phyloP scores from a whole-genome alignment of 2,888 invertebrate species.

The Metacarcinus magister region DNA sequence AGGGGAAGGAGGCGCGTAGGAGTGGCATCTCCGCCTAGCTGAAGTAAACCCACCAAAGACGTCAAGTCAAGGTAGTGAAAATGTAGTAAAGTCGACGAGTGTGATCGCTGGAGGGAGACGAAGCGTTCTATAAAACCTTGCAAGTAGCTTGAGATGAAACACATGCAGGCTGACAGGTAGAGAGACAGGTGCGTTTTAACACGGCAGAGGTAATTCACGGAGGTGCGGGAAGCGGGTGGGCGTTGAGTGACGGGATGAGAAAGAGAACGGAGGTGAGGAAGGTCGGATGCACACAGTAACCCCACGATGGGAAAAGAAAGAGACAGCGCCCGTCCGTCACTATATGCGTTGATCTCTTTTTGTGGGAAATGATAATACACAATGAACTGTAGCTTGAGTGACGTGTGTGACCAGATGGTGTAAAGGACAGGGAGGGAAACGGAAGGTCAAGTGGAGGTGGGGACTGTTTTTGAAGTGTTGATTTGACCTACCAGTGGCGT shows the following conservation, averaged over 20 bases:
- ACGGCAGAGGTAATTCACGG: constrained; percentile 1
- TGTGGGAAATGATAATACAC: background rate
- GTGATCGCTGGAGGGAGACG: background rate
- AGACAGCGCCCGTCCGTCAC: background rate
- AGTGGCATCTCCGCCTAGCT: background rate
- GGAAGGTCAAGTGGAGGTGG: background rate
- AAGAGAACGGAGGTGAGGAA: background rate
- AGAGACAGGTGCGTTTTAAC: background rate
- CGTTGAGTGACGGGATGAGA: background rate
- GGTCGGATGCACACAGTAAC: background rate
- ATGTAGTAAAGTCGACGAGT: background rate
- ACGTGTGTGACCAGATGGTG: background rate
- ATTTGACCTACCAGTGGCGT: background rate
- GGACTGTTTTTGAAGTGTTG: background rate
- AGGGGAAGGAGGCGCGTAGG: background rate
- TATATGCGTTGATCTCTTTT: background rate
- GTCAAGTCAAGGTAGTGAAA: background rate
- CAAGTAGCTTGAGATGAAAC: background rate
- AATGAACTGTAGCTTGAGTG: background rate
- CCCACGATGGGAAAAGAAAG: background rate
- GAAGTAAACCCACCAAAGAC: background rate
- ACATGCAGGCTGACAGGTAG: constrained; percentile 3
- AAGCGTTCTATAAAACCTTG: background rate
- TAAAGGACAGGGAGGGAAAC: background rate
- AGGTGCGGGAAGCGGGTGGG: background rate